Evolutionary conservation across 2,797 vertebrate species (phyloP), one percentile per base, ranked within the genome.

Genomic region (Catharus ustulatus): DNA sequence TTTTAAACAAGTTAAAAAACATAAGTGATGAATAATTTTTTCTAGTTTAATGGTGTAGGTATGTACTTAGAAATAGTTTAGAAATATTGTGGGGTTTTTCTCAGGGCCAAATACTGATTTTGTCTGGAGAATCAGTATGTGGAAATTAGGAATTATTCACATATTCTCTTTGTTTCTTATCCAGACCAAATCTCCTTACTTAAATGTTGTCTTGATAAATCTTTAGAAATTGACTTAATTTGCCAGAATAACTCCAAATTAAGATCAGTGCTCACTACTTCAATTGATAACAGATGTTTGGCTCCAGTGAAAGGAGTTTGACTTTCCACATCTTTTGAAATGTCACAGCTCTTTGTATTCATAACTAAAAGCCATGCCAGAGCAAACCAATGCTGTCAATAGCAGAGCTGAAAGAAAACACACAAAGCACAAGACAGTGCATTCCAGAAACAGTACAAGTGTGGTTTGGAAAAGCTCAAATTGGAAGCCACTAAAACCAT

Each of bases 341-440:
- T 97, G 85, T 96, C 90, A 96, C 71, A 68, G 74, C 55, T 93
- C 81, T 93, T 96, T 93, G 67, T 94, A 90, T 87, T 96, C 43
- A 48, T 68, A 93, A 80, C 43, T 89, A 87, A 71, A 89, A 94
- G 45, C 76, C 15, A 43, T 83, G 89, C 84, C 84, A 93, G 84
- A 93, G 59, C 61, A 96, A 96, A 84, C 80, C 87, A 83, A 57
- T 77, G 57, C 63, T 90, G 74, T 85, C 87, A 94, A 91, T 87
- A 93, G 87, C 51, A 62, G 73, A 95, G 79, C 88, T 83, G 80
- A 94, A 91, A 94, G 89, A 89, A 95, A 95, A 81, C 61, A 85
- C 66, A 84, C 62, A 92, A 84, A 92, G 43, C 48, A 54, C 64
- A 89, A 91, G 78, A 24, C 46, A 67, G 48, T 81, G 36, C 72